Conservation (phyloP, 2,797 vertebrate species). For the Liparis tanakae region DNA sequence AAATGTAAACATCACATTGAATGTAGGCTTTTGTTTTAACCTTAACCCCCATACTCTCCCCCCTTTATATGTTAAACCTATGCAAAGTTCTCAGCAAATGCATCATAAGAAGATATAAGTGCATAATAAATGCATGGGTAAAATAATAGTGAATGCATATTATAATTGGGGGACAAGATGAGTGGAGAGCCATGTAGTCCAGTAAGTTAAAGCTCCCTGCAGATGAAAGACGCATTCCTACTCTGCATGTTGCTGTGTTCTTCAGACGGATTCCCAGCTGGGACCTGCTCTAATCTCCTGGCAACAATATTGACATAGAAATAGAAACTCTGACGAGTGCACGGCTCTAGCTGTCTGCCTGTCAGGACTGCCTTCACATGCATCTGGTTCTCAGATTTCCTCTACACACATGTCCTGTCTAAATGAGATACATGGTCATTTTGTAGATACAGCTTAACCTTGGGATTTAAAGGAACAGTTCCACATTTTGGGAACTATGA, state of each 20-base stretch:
- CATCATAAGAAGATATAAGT: slow-evolving; percentile 1
- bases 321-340: slow-evolving; percentile 76
- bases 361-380: slow-evolving; percentile 53
- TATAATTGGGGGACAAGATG: slow-evolving; percentile 41
- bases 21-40: not conserved
- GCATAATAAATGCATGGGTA: not conserved
- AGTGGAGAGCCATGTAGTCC: slow-evolving; percentile 59
- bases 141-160: slow-evolving; percentile 28
- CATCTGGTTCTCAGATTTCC: slow-evolving; percentile 57
- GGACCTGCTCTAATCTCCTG: slow-evolving; percentile 82
- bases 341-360: slow-evolving; percentile 66
- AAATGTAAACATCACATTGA: not conserved
- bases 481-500: not conserved
- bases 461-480: slow-evolving; percentile 14
- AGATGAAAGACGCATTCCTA: slow-evolving; percentile 83
- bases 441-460: slow-evolving; percentile 13
- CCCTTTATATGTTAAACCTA: not conserved
- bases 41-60: not conserved
- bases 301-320: slow-evolving; percentile 82
- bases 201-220: slow-evolving; percentile 67
- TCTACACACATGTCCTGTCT: slow-evolving; percentile 16
- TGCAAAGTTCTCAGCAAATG: slow-evolving; percentile 7
- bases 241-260: slow-evolving; percentile 79
- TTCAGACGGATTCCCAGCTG: slow-evolving; percentile 80
- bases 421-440: slow-evolving; percentile 10